phyloP scores from a whole-genome alignment of 1,140 invertebrate species.

The Oscheius sp. region DNA sequence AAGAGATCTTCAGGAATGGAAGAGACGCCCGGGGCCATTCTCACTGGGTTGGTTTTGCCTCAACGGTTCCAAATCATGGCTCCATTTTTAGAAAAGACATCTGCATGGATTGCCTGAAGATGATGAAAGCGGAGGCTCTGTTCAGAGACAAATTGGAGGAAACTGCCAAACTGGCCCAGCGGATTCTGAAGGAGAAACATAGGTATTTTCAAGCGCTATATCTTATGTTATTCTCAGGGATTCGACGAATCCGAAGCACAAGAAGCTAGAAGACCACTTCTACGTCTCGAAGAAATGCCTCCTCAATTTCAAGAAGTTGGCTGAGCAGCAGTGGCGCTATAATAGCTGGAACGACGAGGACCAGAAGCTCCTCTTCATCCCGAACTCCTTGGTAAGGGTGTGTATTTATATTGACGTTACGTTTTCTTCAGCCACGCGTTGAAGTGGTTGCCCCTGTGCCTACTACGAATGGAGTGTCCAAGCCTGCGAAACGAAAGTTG shows the following conservation, averaged over 20 bases:
- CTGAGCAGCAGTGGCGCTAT: neutral
- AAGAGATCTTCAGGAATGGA: neutral
- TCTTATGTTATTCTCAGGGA: neutral
- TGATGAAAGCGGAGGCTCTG: conserved; percentile 25
- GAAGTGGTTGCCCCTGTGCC: too few relatives aligned
- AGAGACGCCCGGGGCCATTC: neutral
- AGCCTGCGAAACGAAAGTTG: too few relatives aligned
- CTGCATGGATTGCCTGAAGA: conserved; percentile 42
- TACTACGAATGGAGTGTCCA: too few relatives aligned
- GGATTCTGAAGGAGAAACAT: conserved; percentile 26
- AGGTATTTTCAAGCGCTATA: neutral
- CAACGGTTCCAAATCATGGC: neutral
- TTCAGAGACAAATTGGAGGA: conserved; percentile 27
- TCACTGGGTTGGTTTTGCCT: conserved; percentile 1
- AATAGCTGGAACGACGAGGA: neutral
- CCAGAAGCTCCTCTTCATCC: neutral
- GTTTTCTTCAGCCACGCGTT: too few relatives aligned
- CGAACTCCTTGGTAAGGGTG: too few relatives aligned
- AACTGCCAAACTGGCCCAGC: neutral
- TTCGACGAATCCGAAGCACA: neutral
- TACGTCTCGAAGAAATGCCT: neutral
- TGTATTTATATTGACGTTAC: too few relatives aligned
- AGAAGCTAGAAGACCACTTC: neutral
- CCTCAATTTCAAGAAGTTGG: neutral
- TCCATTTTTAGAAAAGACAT: conserved; percentile 40